Conservation (phyloP, 2,113 vertebrate species). For the Dolichotis patagonum region DNA sequence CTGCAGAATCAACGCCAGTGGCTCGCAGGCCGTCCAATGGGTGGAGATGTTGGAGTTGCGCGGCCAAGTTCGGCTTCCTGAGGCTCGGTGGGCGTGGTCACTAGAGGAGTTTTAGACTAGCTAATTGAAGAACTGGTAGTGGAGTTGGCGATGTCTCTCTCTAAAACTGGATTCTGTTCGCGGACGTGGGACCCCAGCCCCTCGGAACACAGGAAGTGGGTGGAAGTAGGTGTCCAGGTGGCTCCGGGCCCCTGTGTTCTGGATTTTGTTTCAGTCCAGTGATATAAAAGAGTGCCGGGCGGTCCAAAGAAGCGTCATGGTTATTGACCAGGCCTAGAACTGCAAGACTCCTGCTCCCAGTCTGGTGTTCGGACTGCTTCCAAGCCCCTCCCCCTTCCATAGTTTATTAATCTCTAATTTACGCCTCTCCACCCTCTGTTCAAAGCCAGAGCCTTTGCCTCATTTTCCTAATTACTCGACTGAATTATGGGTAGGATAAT, state of each 20-base stretch:
- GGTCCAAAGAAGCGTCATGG: not conserved
- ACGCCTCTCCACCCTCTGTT: not conserved
- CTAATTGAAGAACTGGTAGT: fast-evolving
- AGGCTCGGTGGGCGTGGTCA: not conserved
- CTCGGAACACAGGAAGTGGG: slow-evolving; percentile 71
- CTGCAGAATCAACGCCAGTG: not conserved
- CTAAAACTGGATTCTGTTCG: not conserved
- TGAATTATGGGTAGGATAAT: not conserved
- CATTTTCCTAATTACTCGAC: not conserved
- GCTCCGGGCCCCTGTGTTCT: not conserved
- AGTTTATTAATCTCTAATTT: not conserved
- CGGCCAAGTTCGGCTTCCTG: not conserved
- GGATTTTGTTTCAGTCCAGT: not conserved
- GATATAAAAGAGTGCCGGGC: not conserved
- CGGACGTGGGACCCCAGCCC: slow-evolving; percentile 28
- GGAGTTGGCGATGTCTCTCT: slow-evolving; percentile 2
- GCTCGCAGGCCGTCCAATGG: slow-evolving; percentile 64
- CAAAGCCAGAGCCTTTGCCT: not conserved
- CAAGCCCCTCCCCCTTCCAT: too few relatives aligned
- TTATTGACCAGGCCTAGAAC: not conserved
- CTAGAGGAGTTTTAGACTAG: fast-evolving
- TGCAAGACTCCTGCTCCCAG: not conserved
- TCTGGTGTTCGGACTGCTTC: not conserved
- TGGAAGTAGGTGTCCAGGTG: slow-evolving; percentile 75
- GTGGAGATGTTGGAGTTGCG: not conserved